Evolutionary conservation across 2,888 invertebrate species (phyloP), one percentile per base, ranked within the genome.

Genomic region (Drosophila kambysellisi): DNA sequence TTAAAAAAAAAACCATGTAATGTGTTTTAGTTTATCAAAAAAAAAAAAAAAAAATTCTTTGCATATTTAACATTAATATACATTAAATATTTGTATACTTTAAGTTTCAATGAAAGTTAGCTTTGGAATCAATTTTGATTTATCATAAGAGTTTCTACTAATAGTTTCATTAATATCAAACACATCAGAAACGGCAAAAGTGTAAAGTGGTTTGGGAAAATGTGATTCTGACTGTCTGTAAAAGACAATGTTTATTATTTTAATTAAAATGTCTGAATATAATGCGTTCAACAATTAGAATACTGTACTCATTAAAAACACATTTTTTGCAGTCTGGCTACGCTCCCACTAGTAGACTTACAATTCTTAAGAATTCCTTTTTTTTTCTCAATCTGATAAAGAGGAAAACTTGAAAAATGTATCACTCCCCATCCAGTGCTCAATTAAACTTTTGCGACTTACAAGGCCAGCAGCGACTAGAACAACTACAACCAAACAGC

Each of bases 391-490:
- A 66, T 70, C 59, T 64, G 58, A 52, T 54, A 57, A 58, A 48
- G 60, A 29, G 35, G 0, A 59, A 43, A 52, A 66, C 60, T 75
- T 54, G 33, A 54, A 59, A 56, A 67, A 76, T 65, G 65, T 80
- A 72, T 72, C 72, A 51, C 43, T 32, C 32, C 46, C 62, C 75
- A 53, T n/a, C 56, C 70, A 65, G 61, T 54, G 77, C 83, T 77
- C 77, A 71, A 70, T 74, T 66, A 74, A 61, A 73, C 63, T 76
- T 73, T 68, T 12, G 57, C 68, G 63, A 68, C 77, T 68, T 64
- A 60, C 71, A 64, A 77, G 66, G 69, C 64, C 74, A 76, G 54
- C 59, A 57, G 46, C 48, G 52, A 29, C 58, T n/a, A 56, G 51
- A 58, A 61, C 59, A 33, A 43, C 64, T 35, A 51, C 15, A 37